Percentiles rank a stretch among this genome's conserved stretches.
Evolutionary conservation across 2,797 vertebrate genomes (phyloP).

Genomic region (Gymnothorax javanicus): DNA sequence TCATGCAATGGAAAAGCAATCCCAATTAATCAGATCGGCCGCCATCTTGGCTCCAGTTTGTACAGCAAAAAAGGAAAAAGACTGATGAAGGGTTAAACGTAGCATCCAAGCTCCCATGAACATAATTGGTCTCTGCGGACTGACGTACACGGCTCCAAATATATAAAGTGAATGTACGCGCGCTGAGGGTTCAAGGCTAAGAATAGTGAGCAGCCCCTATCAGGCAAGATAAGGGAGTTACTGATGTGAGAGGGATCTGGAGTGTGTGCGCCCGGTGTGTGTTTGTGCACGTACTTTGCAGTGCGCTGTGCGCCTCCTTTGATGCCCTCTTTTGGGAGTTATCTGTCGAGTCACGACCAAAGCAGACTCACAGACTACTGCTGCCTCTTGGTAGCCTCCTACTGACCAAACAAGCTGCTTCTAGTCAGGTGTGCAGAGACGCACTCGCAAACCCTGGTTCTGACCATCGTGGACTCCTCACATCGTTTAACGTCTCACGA

Average conservation of each 20-base stretch:
- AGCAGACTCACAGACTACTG: background rate
- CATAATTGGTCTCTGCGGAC: background rate
- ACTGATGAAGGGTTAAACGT: background rate
- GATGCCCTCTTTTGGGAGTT: conserved; percentile 8
- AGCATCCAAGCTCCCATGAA: background rate
- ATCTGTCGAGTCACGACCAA: conserved; percentile 15
- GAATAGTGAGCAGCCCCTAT: conserved; percentile 7
- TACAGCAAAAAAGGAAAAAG: background rate
- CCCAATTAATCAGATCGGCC: background rate
- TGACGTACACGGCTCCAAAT: background rate
- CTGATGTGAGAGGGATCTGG: background rate
- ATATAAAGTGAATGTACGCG: background rate
- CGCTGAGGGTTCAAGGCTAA: background rate
- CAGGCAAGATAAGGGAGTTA: background rate
- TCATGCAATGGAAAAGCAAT: background rate
- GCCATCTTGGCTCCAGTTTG: background rate
- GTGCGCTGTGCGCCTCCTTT: background rate
- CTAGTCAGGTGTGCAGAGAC: background rate
- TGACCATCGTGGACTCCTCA: background rate
- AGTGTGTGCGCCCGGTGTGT: background rate
- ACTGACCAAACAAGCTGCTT: background rate
- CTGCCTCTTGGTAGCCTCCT: background rate
- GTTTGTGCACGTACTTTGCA: background rate
- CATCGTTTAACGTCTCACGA: background rate
- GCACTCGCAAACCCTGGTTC: background rate